Evolutionary conservation across 2,888 invertebrate genomes (phyloP), one percentile per base, ranked within the genome.

Genomic region (Encarsia formosa): DNA sequence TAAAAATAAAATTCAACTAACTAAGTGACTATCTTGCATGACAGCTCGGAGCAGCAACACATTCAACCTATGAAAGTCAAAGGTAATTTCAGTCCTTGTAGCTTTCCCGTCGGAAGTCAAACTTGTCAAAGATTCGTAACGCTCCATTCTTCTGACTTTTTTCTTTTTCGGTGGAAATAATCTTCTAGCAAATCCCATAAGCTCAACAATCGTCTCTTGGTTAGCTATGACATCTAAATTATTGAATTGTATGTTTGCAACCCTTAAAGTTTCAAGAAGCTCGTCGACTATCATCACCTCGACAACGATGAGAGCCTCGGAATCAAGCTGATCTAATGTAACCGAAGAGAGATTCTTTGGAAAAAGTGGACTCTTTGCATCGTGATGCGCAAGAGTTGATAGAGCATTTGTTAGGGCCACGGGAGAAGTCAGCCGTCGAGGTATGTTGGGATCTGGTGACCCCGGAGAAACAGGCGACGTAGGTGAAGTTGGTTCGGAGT

Each of bases 211-310:
- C 0, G 96, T 96, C 74, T 94, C 94, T 72, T 95, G 95, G 75
- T 96, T 96, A 0, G 94, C 94, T 58, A 95, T 95, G 48, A 96
- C 88, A 72, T 96, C 96, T 60, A 96, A 78, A 72, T 90, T 95
- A 69, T 96, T 96, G 68, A 96, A 96, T 62, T 93, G 85, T 63
- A 96, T 87, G 65, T 89, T 91, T 0, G 91, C 89, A 41, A 92
- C 84, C 62, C 89, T 84, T 2, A 73, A 48, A 48, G 59, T 68
- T 29, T 73, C 73, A 3, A 59, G 53, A 0, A 62, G 60, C 38
- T 73, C 68, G 9, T 75, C 80, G 0, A 92, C 85, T 40, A 91
- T 79, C 34, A 87, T 83, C 18, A 94, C 81, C 67, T 96, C 95
- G 4, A 92, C 80, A 48, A 86, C 86, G 35, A 89, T 88, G 5